phyloP scores from a whole-genome alignment of 2,797 vertebrate species.

The Hydrocynus forskahlii region DNA sequence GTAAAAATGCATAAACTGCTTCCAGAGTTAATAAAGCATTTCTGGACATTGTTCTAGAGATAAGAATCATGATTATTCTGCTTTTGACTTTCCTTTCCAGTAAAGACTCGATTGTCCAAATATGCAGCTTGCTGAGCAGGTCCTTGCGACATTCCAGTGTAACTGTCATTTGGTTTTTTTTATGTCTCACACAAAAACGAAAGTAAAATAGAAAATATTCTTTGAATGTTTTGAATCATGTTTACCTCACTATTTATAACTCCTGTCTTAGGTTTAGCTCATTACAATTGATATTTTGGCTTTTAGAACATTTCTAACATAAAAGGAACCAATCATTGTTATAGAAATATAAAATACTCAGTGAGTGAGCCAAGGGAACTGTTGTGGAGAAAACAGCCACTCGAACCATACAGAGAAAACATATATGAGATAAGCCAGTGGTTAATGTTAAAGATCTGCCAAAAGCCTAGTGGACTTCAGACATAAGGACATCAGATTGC shows the following conservation, averaged over 20 bases:
- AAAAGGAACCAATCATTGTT: no score
- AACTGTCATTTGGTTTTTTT: neutral
- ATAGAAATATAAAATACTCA: no score
- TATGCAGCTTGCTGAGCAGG: constrained; percentile 42
- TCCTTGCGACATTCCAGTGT: constrained; percentile 38
- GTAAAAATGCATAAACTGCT: neutral
- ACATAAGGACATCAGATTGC: neutral
- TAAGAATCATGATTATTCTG: constrained; percentile 10
- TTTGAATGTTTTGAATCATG: neutral
- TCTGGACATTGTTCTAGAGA: neutral
- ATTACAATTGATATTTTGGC: neutral
- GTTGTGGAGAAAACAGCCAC: no score
- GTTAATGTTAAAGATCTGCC: neutral
- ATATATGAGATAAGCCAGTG: neutral
- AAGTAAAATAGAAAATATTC: constrained; percentile 20
- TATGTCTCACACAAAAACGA: neutral
- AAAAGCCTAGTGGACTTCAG: neutral
- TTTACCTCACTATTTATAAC: neutral
- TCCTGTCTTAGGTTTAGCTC: neutral
- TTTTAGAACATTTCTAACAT: no score
- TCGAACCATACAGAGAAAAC: neutral
- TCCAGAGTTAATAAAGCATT: no score
- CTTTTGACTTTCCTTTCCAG: neutral
- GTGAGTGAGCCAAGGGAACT: no score
- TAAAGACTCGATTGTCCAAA: neutral